phyloP scores from a whole-genome alignment of 2,888 invertebrate genomes.

The Polietes domitor region DNA sequence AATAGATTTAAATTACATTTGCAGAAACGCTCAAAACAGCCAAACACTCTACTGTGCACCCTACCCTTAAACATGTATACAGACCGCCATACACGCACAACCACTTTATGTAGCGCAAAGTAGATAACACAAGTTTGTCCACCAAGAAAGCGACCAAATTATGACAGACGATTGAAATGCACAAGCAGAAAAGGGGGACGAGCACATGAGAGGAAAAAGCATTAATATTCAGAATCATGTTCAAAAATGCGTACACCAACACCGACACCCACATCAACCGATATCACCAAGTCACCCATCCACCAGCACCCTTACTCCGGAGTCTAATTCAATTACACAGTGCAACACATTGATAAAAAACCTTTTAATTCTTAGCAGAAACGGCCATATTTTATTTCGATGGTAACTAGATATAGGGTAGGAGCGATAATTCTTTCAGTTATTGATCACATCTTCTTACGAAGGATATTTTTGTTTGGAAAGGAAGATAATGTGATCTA shows the following conservation, averaged over 20 bases:
- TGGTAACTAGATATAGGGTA: too few species aligned
- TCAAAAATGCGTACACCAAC: conserved; percentile 19
- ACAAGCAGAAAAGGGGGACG: too few species aligned
- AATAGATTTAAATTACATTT: conserved; percentile 52
- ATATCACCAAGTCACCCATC: background rate
- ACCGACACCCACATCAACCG: conserved; percentile 19
- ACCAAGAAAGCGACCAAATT: conserved; percentile 1
- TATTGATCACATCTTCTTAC: too few species aligned
- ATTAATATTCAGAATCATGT: conserved; percentile 9
- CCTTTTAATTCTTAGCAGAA: too few species aligned
- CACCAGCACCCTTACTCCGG: conserved; percentile 37
- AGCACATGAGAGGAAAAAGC: background rate
- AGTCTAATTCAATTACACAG: conserved; percentile 75
- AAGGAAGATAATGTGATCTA: too few species aligned
- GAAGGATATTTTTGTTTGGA: too few species aligned
- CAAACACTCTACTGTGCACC: background rate
- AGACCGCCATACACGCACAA: conserved; percentile 29
- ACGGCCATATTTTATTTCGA: too few species aligned
- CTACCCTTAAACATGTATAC: background rate
- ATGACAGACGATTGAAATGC: conserved; percentile 5
- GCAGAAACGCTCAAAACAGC: background rate
- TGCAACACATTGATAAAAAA: too few species aligned
- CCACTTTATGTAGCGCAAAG: conserved; percentile 12
- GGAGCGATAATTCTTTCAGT: too few species aligned
- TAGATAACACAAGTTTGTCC: background rate